Base-by-base conservation (phyloP, 2,888 invertebrate genomes). In the Hypena proboscidalis region DNA sequence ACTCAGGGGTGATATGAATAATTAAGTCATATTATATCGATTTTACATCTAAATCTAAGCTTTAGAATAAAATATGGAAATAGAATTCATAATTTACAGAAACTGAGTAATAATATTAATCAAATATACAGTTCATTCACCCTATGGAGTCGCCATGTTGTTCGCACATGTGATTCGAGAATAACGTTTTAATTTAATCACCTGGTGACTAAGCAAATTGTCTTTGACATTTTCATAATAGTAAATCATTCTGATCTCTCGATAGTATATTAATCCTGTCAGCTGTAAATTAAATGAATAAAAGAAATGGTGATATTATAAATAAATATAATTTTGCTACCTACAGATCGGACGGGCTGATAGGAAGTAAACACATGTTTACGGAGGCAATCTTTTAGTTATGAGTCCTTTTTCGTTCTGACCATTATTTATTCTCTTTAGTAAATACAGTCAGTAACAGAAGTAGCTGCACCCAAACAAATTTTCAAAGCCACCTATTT, bases 281-380 rank as follows among this genome's bases (percentile, higher is more conserved):
- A 26, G 20, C 13, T 8, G 11, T 33, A 15, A 27, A 33, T 44
- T 39, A 20, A 34, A 38, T 30, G 13, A 26, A 34, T 29, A 34
- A 38, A 42, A 33, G 17, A 23, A 38, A 38, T 44, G 33, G 3
- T 20, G 22, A 9, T 31, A 20, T 26, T 31, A 31, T 27, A 20
- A 35, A 30, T 23, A 33, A 39, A 35, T 45, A 35, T 25, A 14
- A 23, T 17, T 8, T 17, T 13, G 9, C 22, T 17, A 23, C 11
- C 26, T 31, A 5, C 10, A 30, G 61, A 57, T 59, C 39, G 17
- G 20, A 43, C 26, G 11, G 13, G 22, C 3, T 6, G 53, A 57
- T 52, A 30, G 27, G 23, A 25, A 19, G 11, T 34, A 56, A 39
- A 38, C 36, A 53, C 36, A 21, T 46, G 43, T 48, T 39, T 37